Conservation (phyloP, 2,797 vertebrate species). For the Anniella stebbinsi region DNA sequence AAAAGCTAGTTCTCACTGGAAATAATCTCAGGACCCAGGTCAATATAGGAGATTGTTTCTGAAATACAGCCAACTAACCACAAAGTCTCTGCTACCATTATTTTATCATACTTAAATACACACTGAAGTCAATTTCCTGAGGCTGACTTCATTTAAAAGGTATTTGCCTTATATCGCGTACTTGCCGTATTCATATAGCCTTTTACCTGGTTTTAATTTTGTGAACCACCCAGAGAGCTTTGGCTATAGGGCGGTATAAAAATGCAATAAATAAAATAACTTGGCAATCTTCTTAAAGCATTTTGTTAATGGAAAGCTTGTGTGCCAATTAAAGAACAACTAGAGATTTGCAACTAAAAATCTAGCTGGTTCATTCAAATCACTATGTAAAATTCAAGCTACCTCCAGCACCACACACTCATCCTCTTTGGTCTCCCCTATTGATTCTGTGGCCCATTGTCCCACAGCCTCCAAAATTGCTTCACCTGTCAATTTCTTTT, state of each 20-base stretch:
- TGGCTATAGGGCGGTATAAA: too few relatives aligned
- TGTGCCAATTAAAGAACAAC: background rate
- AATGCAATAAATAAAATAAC: too few relatives aligned
- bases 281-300: background rate
- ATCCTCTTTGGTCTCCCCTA: conserved; percentile 5
- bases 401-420: background rate
- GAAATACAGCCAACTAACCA: background rate
- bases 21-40: conserved; percentile 52
- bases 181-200: background rate
- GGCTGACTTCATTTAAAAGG: background rate
- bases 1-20: conserved; percentile 37
- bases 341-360: background rate
- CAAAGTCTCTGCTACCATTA: background rate
- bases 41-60: conserved; percentile 44
- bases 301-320: background rate
- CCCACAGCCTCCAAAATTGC: background rate
- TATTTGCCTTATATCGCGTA: background rate
- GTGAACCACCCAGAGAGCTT: too few relatives aligned
- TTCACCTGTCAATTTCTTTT: background rate
- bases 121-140: background rate
- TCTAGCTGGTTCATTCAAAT: background rate
- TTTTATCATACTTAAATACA: background rate
- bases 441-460: background rate
- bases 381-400: background rate
- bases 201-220: background rate